Base-by-base conservation (phyloP, 2,888 invertebrate genomes). In the Phortica magna region DNA sequence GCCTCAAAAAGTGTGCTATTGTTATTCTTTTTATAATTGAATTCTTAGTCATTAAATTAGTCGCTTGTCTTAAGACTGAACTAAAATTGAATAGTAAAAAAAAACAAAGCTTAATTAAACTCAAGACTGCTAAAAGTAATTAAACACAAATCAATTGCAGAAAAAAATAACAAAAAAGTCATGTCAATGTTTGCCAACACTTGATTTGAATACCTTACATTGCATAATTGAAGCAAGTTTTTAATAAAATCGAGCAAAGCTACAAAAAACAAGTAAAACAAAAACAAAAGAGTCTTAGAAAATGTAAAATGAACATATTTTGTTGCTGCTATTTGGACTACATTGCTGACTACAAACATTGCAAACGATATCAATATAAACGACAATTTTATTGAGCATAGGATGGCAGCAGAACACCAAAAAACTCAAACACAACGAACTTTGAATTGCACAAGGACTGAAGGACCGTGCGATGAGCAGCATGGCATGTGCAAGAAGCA, bases 361-460 rank as follows among this genome's bases (percentile, higher is more conserved):
- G 43, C 39, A 68, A 68, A 68, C 9, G 68, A 43, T 68, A 43
- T 68, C 68, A 43, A 17, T 68, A 19, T 41, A 43, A 68, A 68
- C 39, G 42, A 43, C 43, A 68, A 48, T 43, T 43, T 68, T 68
- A 68, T 68, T n/a, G 9, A 31, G 43, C 19, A 68, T 19, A 17
- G 22, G 61, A 61, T 9, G 10, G 19, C 19, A 68, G 19, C 31
- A 9, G 22, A 42, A 9, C 17, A 17, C 19, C 19, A 68, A n/a
- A 68, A 68, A 68, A 68, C 43, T 17, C 48, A 68, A 42, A 43
- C 48, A 19, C 42, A 68, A 22, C 68, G n/a, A 43, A 43, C 43
- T 43, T 43, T 43, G 43, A 17, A 48, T 19, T 7, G 43, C 2
- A 19, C 14, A 43, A 31, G 31, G 1, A 31, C 31, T 48, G 3